phyloP scores from a whole-genome alignment of 1,140 invertebrate genomes.

The Vollenhovia emeryi region DNA sequence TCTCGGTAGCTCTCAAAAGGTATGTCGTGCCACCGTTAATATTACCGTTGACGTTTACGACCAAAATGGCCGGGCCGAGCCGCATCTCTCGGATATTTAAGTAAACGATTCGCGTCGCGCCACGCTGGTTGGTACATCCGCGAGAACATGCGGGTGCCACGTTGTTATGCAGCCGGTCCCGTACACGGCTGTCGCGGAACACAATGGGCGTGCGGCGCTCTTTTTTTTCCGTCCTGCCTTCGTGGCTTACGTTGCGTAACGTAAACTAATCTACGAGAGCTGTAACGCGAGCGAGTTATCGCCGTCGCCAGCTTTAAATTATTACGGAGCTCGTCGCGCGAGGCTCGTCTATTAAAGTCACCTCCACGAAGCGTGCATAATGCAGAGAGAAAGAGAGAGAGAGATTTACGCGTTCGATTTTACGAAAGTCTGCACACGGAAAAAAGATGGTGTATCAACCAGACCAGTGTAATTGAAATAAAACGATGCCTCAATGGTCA shows the following conservation, averaged over 20 bases:
- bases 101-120: slow-evolving; percentile 9
- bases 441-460: too few relatives aligned
- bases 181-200: slow-evolving; percentile 51
- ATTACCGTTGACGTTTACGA: slow-evolving; percentile 37
- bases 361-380: background rate
- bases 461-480: too few relatives aligned
- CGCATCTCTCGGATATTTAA: slow-evolving; percentile 32
- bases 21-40: slow-evolving; percentile 33
- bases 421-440: too few relatives aligned
- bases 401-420: background rate
- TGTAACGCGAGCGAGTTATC: slow-evolving; percentile 42
- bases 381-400: too few relatives aligned
- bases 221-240: slow-evolving; percentile 58
- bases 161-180: slow-evolving; percentile 42
- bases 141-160: slow-evolving; percentile 65
- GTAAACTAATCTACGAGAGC: slow-evolving; percentile 69
- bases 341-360: background rate
- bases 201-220: slow-evolving; percentile 62
- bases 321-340: slow-evolving; percentile 35
- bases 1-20: background rate
- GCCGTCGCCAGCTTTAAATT: slow-evolving; percentile 6
- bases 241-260: slow-evolving; percentile 58
- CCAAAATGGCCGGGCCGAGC: background rate
- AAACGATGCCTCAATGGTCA: too few relatives aligned
- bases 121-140: slow-evolving; percentile 17